These are phyloP conservation scores for Mellilla xanthometata DNA, from an alignment of 2,888 invertebrate genomes.

Conservation along the genomic window DNA sequence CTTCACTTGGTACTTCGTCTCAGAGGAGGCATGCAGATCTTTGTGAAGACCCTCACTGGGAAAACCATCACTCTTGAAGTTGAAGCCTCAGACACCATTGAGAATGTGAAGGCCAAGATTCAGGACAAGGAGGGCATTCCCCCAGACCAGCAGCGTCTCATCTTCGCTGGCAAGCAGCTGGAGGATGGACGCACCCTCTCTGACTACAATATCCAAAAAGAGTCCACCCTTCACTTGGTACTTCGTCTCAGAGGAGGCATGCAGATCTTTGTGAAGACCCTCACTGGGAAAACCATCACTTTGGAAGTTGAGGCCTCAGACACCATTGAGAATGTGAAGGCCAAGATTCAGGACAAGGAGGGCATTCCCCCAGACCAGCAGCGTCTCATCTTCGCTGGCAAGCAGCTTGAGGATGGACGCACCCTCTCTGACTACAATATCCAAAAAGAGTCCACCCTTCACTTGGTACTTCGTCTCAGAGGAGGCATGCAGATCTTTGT, in stretches of 20 bases:
- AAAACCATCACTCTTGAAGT: conserved; percentile 48
- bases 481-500: conserved; percentile 56
- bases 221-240: conserved; percentile 57
- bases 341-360: conserved; percentile 52
- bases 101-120: conserved; percentile 48
- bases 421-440: conserved; percentile 52
- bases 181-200: conserved; percentile 46
- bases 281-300: conserved; percentile 52
- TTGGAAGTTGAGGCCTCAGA: conserved; percentile 51
- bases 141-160: conserved; percentile 46
- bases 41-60: conserved; percentile 48
- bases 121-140: conserved; percentile 50
- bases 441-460: conserved; percentile 51
- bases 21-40: conserved; percentile 49
- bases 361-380: conserved; percentile 55
- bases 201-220: conserved; percentile 56
- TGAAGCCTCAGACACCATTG: conserved; percentile 46
- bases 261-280: conserved; percentile 52
- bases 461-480: conserved; percentile 46
- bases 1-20: conserved; percentile 44
- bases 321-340: conserved; percentile 52
- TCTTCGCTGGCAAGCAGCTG: conserved; percentile 46
- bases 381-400: conserved; percentile 50
- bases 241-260: conserved; percentile 56
- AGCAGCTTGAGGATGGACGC: conserved; percentile 51